These are phyloP conservation scores for Xestia xanthographa DNA, from an alignment of 2,888 invertebrate genomes.

Conservation along the genomic window DNA sequence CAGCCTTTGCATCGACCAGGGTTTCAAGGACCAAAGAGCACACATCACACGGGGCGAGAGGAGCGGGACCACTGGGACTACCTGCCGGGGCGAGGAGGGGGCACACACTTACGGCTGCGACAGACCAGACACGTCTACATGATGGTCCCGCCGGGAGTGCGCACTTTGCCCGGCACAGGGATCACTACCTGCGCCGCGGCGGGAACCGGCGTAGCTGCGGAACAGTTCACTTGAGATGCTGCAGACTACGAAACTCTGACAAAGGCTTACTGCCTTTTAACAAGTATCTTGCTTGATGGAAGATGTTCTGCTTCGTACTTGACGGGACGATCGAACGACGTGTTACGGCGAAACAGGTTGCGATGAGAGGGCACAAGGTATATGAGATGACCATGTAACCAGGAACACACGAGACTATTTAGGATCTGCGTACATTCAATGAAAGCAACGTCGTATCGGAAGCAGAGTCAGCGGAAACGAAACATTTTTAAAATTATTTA, in stretches of 20 bases:
- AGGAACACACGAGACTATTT: constrained; percentile 23
- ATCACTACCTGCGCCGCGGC: constrained; percentile 82
- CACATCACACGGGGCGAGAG: constrained; percentile 67
- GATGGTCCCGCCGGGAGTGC: constrained; percentile 78
- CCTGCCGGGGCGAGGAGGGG: constrained; percentile 53
- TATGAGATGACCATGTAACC: constrained; percentile 48
- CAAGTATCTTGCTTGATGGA: constrained; percentile 46
- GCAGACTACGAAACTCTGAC: constrained; percentile 27
- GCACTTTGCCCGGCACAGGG: constrained; percentile 87
- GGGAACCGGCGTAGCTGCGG: constrained; percentile 72
- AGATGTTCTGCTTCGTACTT: constrained; percentile 47
- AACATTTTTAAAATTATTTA: neutral
- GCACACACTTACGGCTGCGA: constrained; percentile 83
- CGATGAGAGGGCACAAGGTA: constrained; percentile 34
- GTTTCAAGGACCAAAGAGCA: constrained; percentile 43
- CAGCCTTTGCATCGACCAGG: constrained; percentile 58
- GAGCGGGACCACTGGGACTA: constrained; percentile 26
- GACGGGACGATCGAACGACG: constrained; percentile 37
- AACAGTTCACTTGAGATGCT: constrained; percentile 71
- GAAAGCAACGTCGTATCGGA: neutral
- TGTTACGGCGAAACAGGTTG: constrained; percentile 47
- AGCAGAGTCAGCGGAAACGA: neutral
- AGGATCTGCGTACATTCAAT: constrained; percentile 1
- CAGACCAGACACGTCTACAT: constrained; percentile 75
- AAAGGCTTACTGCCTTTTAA: constrained; percentile 23